Base-by-base conservation (phyloP, 1,140 invertebrate species). In the Eulimnadia texana region DNA sequence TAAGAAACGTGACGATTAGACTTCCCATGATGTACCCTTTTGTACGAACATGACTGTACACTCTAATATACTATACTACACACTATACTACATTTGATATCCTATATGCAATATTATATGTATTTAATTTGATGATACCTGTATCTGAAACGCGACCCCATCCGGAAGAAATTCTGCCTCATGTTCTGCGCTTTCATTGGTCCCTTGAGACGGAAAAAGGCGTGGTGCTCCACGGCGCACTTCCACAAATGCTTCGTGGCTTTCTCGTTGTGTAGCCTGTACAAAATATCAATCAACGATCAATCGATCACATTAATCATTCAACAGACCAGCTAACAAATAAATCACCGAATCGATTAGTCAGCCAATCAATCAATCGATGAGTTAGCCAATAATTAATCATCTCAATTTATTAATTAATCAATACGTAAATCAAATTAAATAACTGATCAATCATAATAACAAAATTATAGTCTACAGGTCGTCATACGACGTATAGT, bases 211-310 rank as follows among this genome's bases (percentile, higher is more conserved):
- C 95, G 82, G 80, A 98, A 99, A 79, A 99, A 99, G 0, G 93
- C 90, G 74, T 99, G 95, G 77, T 98, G 93, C 72, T 99, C 96
- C 0, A 98, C 90, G 22, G 95, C 95, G 79, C 95, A 98, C 74
- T 99, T 99, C 96, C 97, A 99, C 63, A 99, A 76, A 75, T 99
- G 95, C 74, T 99, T 99, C 72, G 93, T 95, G 0, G 95, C 94
- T 72, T 98, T 96, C 72, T 98, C 93, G 72, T 95, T 98, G 49
- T 88, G 83, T 58, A 98, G 73, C 54, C 87, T 80, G 65, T 74
- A 80, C 11, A 50, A 25, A 20, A 33, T 25, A 64, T 13, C n/a
- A 64, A 42, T 13, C 33, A 42, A 42, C 6, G 16, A 42, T 16
- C 64, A 55, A 60, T 29, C 50, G 25, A 3, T 27, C 20, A 52